phyloP scores from a whole-genome alignment of 2,113 vertebrate species.

The Seriola rivoliana region DNA sequence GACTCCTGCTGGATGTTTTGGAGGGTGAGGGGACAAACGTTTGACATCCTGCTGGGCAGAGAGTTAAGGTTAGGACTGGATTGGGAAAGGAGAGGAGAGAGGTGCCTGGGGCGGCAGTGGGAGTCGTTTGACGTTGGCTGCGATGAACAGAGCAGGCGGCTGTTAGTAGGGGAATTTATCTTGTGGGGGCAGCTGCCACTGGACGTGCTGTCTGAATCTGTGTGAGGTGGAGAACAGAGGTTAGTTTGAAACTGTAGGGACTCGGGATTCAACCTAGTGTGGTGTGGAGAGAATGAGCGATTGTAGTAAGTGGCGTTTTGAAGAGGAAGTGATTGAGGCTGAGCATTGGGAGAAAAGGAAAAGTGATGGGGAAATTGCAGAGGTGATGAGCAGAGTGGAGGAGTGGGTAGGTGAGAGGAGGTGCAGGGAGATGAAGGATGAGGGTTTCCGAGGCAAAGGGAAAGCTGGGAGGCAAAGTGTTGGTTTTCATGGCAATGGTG shows the following conservation, averaged over 20 bases:
- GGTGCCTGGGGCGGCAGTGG: constrained; percentile 19
- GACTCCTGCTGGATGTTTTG: constrained; percentile 38
- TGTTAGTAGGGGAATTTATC: constrained; percentile 36
- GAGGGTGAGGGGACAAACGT: constrained; percentile 40
- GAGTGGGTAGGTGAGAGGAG: constrained; percentile 49
- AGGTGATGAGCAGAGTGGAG: constrained; percentile 51
- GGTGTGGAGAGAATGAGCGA: constrained; percentile 32
- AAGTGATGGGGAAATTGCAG: constrained; percentile 37
- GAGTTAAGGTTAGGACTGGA: constrained; percentile 46
- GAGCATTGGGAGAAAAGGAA: constrained; percentile 33
- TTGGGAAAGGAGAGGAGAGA: constrained; percentile 43
- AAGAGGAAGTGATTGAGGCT: constrained; percentile 12
- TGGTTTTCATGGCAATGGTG: constrained; percentile 70
- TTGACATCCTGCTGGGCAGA: constrained; percentile 26
- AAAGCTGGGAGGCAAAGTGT: constrained; percentile 76
- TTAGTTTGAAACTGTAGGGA: constrained; percentile 20
- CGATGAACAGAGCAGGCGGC: constrained; percentile 35
- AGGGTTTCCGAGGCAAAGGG: constrained; percentile 68
- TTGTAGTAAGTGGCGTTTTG: constrained; percentile 13
- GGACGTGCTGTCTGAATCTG: constrained; percentile 38
- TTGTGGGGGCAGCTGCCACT: constrained; percentile 52
- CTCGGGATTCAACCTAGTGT: constrained; percentile 14
- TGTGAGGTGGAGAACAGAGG: constrained; percentile 22
- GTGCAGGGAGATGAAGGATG: constrained; percentile 49
- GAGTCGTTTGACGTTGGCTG: constrained; percentile 36